Base-by-base conservation (phyloP, 2,113 vertebrate genomes). In the Euleptes europaea region DNA sequence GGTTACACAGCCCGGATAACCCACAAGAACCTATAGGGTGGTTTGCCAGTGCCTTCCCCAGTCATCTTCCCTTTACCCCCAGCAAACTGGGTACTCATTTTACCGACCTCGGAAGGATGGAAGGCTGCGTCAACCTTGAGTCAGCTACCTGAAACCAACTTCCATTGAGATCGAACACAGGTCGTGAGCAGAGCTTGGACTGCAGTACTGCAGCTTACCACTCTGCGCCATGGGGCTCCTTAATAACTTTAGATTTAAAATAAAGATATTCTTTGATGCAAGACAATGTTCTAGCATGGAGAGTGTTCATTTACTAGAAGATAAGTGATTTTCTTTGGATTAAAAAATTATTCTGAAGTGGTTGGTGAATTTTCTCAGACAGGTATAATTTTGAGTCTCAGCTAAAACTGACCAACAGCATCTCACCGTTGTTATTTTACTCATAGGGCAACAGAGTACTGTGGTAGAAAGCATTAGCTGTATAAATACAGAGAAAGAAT, bases 401-500 rank as follows among this genome's bases (percentile, higher is more conserved):
- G 85, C 65, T 80, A 84, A 88, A 93, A 91, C 91, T 86, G 75
- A 90, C 89, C 87, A 47, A 84, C 94, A 86, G 80, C 83, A 70
- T 80, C 92, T 90, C 83, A 89, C 38, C 91, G 90, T 47, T 94
- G 93, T 94, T 91, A 66, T 89, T 91, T 84, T 87, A 82, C 78
- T 42, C 79, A 86, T 74, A 86, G 90, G 88, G 88, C 92, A 93
- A 91, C 84, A 92, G 74, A 84, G 57, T 85, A 81, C 88, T 93
- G 89, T 92, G 88, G 19, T 91, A 84, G 95, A 94, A 93, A 90
- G 90, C 65, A 90, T 84, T 91, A 79, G 88, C 88, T 91, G 73
- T 85, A 5, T 85, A 93, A 94, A 87, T 87, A 91, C 74, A 91
- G 90, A 88, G 87, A 92, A 91, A 93, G 90, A 94, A 94, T 96